Evolutionary conservation across 2,113 vertebrate species (phyloP).

Genomic region (Furnarius figulus): DNA sequence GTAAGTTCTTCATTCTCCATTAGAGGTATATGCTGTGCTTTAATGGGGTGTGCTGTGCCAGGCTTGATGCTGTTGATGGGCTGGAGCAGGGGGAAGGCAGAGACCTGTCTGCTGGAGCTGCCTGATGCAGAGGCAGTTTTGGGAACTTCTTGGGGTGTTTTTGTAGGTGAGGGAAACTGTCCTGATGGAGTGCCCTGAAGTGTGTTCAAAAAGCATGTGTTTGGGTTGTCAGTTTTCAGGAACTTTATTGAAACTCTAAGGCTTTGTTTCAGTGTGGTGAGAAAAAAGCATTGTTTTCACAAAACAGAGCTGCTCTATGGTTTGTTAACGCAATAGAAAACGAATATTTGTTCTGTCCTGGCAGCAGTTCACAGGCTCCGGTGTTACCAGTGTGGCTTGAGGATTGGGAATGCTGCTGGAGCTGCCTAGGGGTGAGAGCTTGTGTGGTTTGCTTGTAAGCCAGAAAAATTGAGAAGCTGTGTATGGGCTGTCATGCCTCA

Average conservation of each 20-base stretch:
- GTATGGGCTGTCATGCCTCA: background rate
- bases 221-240: background rate
- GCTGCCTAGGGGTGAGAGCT: background rate
- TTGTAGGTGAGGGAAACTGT: background rate
- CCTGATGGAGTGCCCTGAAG: background rate
- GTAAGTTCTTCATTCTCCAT: background rate
- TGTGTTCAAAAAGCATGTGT: rapidly evolving
- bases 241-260: background rate
- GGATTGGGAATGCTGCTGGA: background rate
- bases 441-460: background rate
- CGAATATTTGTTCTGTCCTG: background rate
- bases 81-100: background rate
- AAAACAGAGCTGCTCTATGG: background rate
- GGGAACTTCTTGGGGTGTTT: background rate
- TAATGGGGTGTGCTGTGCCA: background rate
- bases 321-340: background rate
- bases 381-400: background rate
- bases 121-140: rapidly evolving
- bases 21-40: background rate
- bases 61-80: background rate
- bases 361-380: background rate
- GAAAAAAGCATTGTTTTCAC: background rate
- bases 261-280: background rate
- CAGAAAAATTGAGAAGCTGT: background rate
- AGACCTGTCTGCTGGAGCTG: background rate